A percentile compares a stretch with the other conserved stretches of the same genome.
phyloP scores from a whole-genome alignment of 2,797 vertebrate genomes.

The Luscinia megarhynchos region DNA sequence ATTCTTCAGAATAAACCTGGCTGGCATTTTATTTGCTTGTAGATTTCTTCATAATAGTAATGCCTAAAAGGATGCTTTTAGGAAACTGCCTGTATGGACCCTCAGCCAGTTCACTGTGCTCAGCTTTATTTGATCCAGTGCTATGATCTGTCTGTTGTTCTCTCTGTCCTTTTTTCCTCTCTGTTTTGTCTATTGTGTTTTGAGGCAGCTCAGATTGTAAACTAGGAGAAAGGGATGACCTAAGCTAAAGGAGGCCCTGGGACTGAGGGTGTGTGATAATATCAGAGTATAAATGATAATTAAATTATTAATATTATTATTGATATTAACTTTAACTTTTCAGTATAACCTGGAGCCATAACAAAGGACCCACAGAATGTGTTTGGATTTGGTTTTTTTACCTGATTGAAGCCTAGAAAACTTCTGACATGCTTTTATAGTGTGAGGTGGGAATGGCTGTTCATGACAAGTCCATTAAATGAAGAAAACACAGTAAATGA shows the following conservation, averaged over 20 bases:
- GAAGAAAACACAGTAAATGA: neutral
- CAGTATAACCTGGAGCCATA: neutral
- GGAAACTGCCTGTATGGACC: neutral
- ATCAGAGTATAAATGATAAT: neutral
- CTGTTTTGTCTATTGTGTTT: neutral
- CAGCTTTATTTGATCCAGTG: neutral
- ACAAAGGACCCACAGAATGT: neutral
- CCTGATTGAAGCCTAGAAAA: neutral
- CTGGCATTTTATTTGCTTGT: neutral
- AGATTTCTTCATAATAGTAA: neutral
- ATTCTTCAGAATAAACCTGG: neutral
- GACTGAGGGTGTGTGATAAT: neutral
- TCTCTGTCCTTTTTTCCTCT: neutral
- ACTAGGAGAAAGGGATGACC: neutral
- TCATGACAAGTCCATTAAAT: neutral
- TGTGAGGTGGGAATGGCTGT: neutral
- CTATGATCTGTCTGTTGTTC: neutral
- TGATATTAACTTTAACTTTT: neutral
- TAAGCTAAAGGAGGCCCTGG: neutral
- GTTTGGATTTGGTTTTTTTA: neutral
- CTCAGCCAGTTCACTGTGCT: neutral
- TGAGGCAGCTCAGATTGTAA: neutral
- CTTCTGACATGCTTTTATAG: neutral
- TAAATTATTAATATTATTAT: neutral
- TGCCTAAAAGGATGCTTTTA: neutral